phyloP scores from a whole-genome alignment of 1,140 invertebrate species.

The Zelostemma sp. region DNA sequence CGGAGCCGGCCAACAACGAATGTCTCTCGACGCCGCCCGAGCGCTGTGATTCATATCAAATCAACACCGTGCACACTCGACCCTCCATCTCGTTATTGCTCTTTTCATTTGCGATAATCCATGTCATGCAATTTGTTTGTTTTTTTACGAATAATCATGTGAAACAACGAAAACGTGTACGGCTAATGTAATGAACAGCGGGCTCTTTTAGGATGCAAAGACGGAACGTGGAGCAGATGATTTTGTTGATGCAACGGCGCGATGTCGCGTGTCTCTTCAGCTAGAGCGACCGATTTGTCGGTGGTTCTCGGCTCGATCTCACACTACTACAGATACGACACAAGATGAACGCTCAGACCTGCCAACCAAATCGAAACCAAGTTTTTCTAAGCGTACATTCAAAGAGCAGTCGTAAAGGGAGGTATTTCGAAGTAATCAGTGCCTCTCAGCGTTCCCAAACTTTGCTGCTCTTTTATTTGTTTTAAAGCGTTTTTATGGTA shows the following conservation, averaged over 20 bases:
- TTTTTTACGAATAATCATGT: background rate
- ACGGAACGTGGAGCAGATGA: conserved; percentile 64
- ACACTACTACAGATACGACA: conserved; percentile 49
- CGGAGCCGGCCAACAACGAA: conserved; percentile 56
- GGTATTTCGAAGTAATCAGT: background rate
- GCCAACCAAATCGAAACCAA: conserved; percentile 58
- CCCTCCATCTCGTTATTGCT: background rate
- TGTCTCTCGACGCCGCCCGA: conserved; percentile 49
- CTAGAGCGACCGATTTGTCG: conserved; percentile 52
- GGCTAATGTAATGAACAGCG: background rate
- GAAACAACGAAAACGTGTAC: background rate
- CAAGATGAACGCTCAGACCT: conserved; percentile 58
- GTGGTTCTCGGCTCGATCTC: conserved; percentile 57
- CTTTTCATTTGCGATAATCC: background rate
- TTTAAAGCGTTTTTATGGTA: no score
- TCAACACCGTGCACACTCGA: conserved; percentile 16
- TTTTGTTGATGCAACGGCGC: conserved; percentile 57
- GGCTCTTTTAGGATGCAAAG: conserved; percentile 57
- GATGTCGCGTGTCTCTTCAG: conserved; percentile 61
- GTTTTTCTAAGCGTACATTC: conserved; percentile 43
- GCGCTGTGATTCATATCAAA: conserved; percentile 48
- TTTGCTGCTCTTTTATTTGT: background rate
- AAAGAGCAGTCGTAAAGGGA: conserved; percentile 4
- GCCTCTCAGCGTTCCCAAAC: conserved; percentile 6
- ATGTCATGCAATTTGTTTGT: background rate